Base-by-base conservation (phyloP, 1,140 invertebrate species). In the Phymorhynchus buccinoides region DNA sequence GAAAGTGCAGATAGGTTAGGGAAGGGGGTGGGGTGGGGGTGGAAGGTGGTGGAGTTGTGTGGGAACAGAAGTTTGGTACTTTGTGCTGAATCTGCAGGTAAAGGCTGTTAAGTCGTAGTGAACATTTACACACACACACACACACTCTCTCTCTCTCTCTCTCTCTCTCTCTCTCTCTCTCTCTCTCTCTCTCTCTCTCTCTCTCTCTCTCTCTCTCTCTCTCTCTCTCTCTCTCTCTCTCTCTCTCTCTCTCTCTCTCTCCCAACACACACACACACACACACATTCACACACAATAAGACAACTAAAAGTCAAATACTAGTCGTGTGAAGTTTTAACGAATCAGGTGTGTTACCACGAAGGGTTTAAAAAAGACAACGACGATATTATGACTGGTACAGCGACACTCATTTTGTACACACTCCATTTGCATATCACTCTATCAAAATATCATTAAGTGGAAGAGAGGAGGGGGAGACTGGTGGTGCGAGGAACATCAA, bases 241-340 rank as follows among this genome's bases (percentile, higher is more conserved):
- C 48, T 62, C 80, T 62, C 48, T 62, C 32, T 56, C 44, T 82
- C 48, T 30, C 56, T 82, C 80, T 30, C 35, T 82, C 48, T 83
- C 7, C n/a, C 62, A 66, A 27, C 48, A 66, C 27, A 27, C 27
- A 66, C 27, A 27, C 62, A 66, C 27, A 66, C 62, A 66, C 62
- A 66, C 62, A 14, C 27, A 27, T 66, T 27, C 4, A 52, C 48
- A 52, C 48, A 52, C 48, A 52, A 7, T 52, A 52, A 52, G 22
- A 52, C 7, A 52, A 22, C 7, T 12, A 52, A 52, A 12, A 12
- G 9, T 37, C 9, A 9, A 32, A 14, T 75, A n/a, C 14, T 37
- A 12, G 71, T 32, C 7, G n/a, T 9, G n/a, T 75, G 37, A 37
- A 75, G 9, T 32, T 75, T 30, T 30, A 32, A 75, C 14, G n/a